These are phyloP conservation scores for Maccullochella peelii DNA, from an alignment of 2,113 vertebrate species.

Conservation along the genomic window DNA sequence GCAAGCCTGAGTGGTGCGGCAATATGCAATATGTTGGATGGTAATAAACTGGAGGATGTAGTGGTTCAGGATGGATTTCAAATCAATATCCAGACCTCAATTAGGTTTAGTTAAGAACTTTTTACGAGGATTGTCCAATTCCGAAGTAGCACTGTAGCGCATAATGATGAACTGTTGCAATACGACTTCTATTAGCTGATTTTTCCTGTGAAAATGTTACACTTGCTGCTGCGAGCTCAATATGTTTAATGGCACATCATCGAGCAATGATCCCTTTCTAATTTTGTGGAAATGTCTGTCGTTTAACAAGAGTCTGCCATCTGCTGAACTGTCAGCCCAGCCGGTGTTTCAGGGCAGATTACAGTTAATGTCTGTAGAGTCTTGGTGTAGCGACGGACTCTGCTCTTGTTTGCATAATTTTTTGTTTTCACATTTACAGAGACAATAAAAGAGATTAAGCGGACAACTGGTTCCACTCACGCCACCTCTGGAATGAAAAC, in stretches of 20 bases:
- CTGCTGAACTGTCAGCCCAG: background rate
- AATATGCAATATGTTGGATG: background rate
- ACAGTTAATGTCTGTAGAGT: conserved; percentile 14
- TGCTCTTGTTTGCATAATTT: background rate
- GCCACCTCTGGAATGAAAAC: background rate
- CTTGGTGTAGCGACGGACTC: background rate
- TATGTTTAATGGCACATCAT: conserved; percentile 36
- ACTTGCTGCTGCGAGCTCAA: conserved; percentile 18
- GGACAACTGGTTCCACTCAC: background rate
- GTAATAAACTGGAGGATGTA: background rate
- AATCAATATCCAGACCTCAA: background rate
- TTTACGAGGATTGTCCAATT: background rate
- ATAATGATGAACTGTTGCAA: conserved; percentile 5
- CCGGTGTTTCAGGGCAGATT: conserved; percentile 6
- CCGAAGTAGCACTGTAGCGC: background rate
- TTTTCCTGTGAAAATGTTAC: conserved; percentile 36
- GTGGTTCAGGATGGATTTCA: background rate
- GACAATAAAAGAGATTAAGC: background rate
- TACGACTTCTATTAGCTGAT: conserved; percentile 5
- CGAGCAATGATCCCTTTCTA: conserved; percentile 36
- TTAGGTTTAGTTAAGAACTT: conserved; percentile 28
- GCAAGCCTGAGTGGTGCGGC: background rate
- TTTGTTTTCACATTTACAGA: conserved; percentile 4
- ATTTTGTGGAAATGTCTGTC: conserved; percentile 32
- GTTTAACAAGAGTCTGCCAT: conserved; percentile 21